Base-by-base conservation (phyloP, 92 coral and sea anemone genomes). In the Metridium senile region DNA sequence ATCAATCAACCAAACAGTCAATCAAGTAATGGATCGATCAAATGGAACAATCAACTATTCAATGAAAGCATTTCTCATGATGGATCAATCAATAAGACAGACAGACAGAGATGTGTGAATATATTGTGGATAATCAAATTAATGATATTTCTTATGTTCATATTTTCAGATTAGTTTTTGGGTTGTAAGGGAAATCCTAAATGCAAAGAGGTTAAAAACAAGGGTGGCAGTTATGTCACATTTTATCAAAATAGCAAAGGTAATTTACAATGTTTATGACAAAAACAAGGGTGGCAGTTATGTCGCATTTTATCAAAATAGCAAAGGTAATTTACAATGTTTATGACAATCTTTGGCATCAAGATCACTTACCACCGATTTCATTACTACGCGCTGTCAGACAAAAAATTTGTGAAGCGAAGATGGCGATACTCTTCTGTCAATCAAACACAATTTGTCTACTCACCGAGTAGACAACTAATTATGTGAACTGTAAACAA, bases 141-240 rank as follows among this genome's bases (percentile, higher is more conserved):
- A n/a, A n/a, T n/a, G n/a, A n/a, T n/a, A n/a, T n/a, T n/a, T n/a
- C n/a, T n/a, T n/a, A n/a, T n/a, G n/a, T n/a, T n/a, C n/a, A n/a
- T n/a, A n/a, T n/a, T n/a, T n/a, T 43, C 79, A 95, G 99, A 92
- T 92, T 21, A 95, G 99, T 74, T 95, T 95, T 72, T 95, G 99
- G 99, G 99, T 91, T 8, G 84, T 89, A 65, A 89, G 96, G 79
- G 99, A 95, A 85, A 89, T 95, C 30, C 96, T 95, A 26, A 89
- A 89, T 89, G 99, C 99, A 26, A 92, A 87, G 71, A 92, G 66
- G 69, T 61, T 89, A 26, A 95, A 92, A 88, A 84, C 85, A 47
- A 84, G 99, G 76, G 99, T 97, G 13, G 89, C 90, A 77, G 94
- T 92, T 56, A 67, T 95, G 78, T 78, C 91, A 11, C 94, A 92